Base-by-base conservation (phyloP, 2,113 vertebrate species). In the Solea senegalensis region DNA sequence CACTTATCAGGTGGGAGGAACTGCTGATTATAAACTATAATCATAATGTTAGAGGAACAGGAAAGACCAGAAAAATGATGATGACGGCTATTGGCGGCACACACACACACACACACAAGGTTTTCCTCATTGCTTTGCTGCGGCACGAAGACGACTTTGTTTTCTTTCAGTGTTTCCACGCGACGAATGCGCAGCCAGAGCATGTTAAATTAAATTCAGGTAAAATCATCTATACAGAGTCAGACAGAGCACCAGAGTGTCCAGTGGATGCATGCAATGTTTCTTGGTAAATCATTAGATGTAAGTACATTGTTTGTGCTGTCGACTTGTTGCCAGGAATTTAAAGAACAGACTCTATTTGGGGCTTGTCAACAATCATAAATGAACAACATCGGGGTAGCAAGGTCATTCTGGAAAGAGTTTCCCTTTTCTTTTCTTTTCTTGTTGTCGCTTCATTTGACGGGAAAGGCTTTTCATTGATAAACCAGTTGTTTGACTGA, bases 301-400 rank as follows among this genome's bases (percentile, higher is more conserved):
- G 48, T 39, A 56, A 56, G 40, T 43, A 26, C 15, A 40, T 40
- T 16, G 13, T 43, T 39, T 27, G 2, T 53, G n/a, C 61, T 57
- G 27, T 40, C 11, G 55, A 60, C 34, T n/a, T 49, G 9, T 43
- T 44, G 44, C 43, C 28, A 58, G 60, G 55, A 51, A 73, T 6
- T 11, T n/a, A 15, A 40, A 40, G 28, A 9, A 9, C 53, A 1
- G 0, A 13, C 16, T 3, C 44, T 2, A 65, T 48, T 57, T 11
- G 34, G 8, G 21, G 56, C 14, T 51, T 14, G 62, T 72, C 12
- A 55, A 13, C 49, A 3, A 7, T 65, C 15, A 45, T 39, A 40
- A 58, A 62, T 53, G 56, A 58, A 14, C n/a, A 40, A 27, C 12
- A 7, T 26, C 12, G 13, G 27, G 41, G 52, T 2, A 16, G 4